These are phyloP conservation scores for Indicator maculatus DNA, from an alignment of 2,113 vertebrate genomes.

Conservation along the genomic window DNA sequence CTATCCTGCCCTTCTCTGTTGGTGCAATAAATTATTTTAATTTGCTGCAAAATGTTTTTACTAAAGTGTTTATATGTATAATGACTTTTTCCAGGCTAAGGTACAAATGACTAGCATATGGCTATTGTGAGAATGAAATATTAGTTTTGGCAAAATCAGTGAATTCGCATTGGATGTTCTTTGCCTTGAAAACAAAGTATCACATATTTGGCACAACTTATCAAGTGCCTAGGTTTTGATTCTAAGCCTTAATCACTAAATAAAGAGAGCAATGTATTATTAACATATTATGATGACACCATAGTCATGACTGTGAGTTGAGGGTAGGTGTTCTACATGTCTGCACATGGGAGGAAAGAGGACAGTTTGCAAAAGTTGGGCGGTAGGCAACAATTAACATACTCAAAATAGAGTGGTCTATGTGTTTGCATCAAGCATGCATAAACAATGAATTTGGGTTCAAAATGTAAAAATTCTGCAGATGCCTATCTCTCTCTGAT, in stretches of 20 bases:
- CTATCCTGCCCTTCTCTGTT: slow-evolving; percentile 19
- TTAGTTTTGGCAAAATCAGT: slow-evolving; percentile 69
- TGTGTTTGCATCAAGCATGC: neutral
- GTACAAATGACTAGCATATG: slow-evolving; percentile 70
- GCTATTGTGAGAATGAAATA: slow-evolving; percentile 66
- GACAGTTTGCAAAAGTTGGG: neutral
- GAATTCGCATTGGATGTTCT: slow-evolving; percentile 64
- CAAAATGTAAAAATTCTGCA: neutral
- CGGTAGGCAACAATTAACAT: neutral
- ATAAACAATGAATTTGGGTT: neutral
- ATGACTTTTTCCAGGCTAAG: slow-evolving; percentile 62
- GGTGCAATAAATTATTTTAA: slow-evolving; percentile 51
- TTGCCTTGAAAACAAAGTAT: slow-evolving; percentile 66
- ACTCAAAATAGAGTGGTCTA: neutral
- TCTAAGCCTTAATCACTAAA: slow-evolving; percentile 58
- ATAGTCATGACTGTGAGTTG: neutral
- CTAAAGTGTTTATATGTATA: slow-evolving; percentile 48
- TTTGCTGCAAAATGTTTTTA: slow-evolving; percentile 61
- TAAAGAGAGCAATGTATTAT: slow-evolving; percentile 22
- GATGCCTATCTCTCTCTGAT: neutral
- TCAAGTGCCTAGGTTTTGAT: slow-evolving; percentile 40
- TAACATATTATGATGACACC: slow-evolving; percentile 17
- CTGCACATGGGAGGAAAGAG: neutral
- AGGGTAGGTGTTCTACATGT: neutral
- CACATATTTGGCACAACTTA: slow-evolving; percentile 60